Base-by-base conservation (phyloP, 2,113 vertebrate species). In the Dromaius novaehollandiae region DNA sequence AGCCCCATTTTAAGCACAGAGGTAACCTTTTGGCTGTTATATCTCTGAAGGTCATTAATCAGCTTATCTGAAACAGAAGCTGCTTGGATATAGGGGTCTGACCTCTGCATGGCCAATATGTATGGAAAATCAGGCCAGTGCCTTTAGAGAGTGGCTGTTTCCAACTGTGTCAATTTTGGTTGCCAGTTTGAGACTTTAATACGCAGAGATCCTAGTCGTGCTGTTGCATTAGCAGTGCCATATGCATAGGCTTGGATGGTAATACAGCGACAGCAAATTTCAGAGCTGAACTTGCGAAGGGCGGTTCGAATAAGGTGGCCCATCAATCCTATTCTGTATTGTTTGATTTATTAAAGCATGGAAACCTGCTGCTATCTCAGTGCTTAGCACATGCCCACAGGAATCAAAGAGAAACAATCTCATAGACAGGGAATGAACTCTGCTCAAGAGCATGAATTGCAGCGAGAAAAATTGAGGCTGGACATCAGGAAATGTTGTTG, bases 391-490 rank as follows among this genome's bases (percentile, higher is more conserved):
- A 9, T 86, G 73, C 95, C 96, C 92, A 11, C 83, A 91, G 96
- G 91, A 96, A 69, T 96, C 82, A 82, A 83, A 92, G 89, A 89
- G 95, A 95, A 97, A 88, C 91, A 78, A 34, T 86, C 91, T 76
- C 90, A 34, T 32, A 78, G 90, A 51, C 55, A 46, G 80, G 84
- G 22, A 96, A 84, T 82, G 87, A 92, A 91, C 89, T 89, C 90
- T n/a, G 32, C 92, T 77, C 69, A 70, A 80, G 56, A 36, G 92
- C 87, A 66, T 36, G 69, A 96, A 96, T 80, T 82, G 85, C 71
- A 85, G 89, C 70, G 89, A 96, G 95, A 96, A 96, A 83, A 94
- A 95, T 83, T 38, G 95, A 86, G 90, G 79, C 95, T 82, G 95
- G 95, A 96, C 95, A 95, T 83, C 4, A 22, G 93, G 95, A 93